Evolutionary conservation across 2,113 vertebrate species (phyloP).

Genomic region (Alaudala cheleensis): DNA sequence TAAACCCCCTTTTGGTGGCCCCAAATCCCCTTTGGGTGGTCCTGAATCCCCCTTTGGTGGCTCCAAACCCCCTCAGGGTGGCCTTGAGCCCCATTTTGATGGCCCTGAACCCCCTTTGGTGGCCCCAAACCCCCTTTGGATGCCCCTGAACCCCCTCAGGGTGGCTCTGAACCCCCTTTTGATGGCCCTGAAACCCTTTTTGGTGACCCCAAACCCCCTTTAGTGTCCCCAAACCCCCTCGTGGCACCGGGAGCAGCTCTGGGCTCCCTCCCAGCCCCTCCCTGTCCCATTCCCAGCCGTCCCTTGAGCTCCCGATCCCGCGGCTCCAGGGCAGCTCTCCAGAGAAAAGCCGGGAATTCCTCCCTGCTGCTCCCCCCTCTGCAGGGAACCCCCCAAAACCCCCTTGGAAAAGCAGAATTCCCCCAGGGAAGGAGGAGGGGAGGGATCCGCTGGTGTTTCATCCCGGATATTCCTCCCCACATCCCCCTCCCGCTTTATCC

Average conservation of each 20-base stretch:
- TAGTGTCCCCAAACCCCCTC: too few relatives aligned
- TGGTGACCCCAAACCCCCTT: too few relatives aligned
- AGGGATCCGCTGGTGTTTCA: neutral
- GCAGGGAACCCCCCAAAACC: neutral
- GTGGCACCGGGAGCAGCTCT: too few relatives aligned
- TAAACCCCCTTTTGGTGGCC: neutral
- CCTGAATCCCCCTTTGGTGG: fast-evolving
- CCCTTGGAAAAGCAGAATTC: neutral
- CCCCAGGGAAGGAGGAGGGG: neutral
- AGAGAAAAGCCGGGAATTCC: neutral
- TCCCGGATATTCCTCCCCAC: neutral
- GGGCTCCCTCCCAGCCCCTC: too few relatives aligned
- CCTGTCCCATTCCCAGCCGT: neutral
- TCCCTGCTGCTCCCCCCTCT: too few relatives aligned
- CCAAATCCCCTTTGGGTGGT: neutral
- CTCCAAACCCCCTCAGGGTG: neutral
- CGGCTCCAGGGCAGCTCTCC: neutral
- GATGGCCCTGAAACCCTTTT: too few relatives aligned
- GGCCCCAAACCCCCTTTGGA: neutral
- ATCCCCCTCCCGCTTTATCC: neutral
- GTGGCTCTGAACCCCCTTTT: neutral
- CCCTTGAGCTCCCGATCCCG: neutral
- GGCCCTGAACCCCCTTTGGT: too few relatives aligned
- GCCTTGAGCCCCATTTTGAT: too few relatives aligned
- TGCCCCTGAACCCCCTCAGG: neutral